Base-by-base conservation (phyloP, 2,888 invertebrate species). In the Agrotis ipsilon region DNA sequence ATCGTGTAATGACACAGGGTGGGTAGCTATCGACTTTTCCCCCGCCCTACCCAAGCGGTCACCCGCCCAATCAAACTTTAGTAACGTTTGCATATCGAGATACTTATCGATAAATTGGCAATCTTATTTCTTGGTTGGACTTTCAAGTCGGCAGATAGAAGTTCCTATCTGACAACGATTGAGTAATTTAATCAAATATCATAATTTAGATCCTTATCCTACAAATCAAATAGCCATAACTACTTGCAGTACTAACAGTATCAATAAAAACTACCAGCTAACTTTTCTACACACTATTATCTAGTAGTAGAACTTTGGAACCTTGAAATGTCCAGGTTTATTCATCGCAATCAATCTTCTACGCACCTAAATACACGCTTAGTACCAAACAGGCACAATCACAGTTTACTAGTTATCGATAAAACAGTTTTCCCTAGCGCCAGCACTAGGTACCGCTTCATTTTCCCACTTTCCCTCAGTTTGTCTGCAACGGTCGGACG, bases 11-110 rank as follows among this genome's bases (percentile, higher is more conserved):
- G 91, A 91, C 89, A 91, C 86, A 80, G 88, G 87, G 91, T 91
- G 88, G 89, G 84, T 93, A 77, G 63, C 70, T 85, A 95, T 95
- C 94, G 95, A 95, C 95, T 94, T 95, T 94, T 92, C 91, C 91
- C 91, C 92, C 89, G 86, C 92, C 90, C 85, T 63, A 68, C 54
- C 87, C 79, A 82, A 86, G 88, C 86, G 83, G 88, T 88, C 91
- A 89, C 92, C 91, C 92, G 89, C 93, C 93, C 93, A 92, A 93
- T 92, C 91, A 90, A 84, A 84, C 77, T 72, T 48, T 92, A 94
- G 94, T 86, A 92, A 83, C 81, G 94, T 78, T 65, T 69, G 46
- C 18, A 24, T 64, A 65, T 45, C 54, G 60, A 63, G 48, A 32
- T 46, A 62, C 11, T 59, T 84, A 72, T 83, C 87, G 86, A 87